Percentiles rank a stretch among this genome's conserved stretches.
phyloP scores from a whole-genome alignment of 2,113 vertebrate genomes.

The Malurus elegans region DNA sequence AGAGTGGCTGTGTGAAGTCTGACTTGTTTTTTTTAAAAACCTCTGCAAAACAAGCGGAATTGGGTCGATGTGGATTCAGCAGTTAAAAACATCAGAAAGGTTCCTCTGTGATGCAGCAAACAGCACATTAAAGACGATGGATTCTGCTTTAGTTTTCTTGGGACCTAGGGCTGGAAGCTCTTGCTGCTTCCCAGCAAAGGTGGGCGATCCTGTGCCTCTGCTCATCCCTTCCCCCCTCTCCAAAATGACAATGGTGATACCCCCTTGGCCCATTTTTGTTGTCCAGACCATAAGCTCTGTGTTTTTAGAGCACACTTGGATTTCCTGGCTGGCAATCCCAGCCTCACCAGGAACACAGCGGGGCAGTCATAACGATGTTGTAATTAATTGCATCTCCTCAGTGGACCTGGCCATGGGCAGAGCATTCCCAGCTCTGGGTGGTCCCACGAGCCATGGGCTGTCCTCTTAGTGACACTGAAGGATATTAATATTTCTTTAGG shows the following conservation, averaged over 20 bases:
- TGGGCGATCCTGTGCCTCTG: rapidly evolving
- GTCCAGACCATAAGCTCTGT: not conserved
- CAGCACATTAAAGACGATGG: not conserved
- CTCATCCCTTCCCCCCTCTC: not conserved
- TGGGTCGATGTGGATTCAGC: not conserved
- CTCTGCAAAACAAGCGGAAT: not conserved
- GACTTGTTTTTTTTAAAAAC: not conserved
- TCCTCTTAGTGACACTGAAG: not conserved
- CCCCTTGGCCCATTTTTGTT: not conserved
- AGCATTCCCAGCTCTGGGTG: not conserved
- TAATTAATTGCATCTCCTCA: not conserved
- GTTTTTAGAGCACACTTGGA: not conserved
- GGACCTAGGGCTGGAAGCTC: not conserved
- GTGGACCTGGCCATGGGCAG: not conserved
- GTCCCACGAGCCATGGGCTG: not conserved
- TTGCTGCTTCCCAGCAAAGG: not conserved
- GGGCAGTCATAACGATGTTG: rapidly evolving
- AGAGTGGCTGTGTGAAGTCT: not conserved
- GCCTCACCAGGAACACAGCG: rapidly evolving
- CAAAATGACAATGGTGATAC: not conserved
- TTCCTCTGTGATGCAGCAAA: not conserved
- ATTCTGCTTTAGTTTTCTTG: not conserved
- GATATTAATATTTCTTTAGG: not conserved
- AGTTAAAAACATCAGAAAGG: not conserved
- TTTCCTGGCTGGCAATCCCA: not conserved